phyloP scores from a whole-genome alignment of 2,797 vertebrate species.

The Sternarchorhynchus goeldii region DNA sequence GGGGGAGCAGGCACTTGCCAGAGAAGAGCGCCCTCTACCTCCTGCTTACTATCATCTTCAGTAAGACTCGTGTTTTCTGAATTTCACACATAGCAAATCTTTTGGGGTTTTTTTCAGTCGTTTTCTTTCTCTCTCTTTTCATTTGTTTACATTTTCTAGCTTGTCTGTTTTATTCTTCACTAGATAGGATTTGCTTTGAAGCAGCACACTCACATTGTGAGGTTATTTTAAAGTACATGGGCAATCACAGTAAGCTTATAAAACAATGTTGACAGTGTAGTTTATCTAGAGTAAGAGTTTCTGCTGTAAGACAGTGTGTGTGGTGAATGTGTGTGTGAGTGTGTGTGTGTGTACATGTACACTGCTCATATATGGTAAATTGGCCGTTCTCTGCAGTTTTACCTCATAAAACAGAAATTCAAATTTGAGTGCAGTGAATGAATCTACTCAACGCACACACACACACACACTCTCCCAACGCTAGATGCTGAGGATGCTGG shows the following conservation, averaged over 20 bases:
- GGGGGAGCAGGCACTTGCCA: slow-evolving; percentile 56
- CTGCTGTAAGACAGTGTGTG: not conserved
- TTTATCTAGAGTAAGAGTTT: no score
- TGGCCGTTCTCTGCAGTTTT: not conserved
- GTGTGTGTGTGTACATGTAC: not conserved
- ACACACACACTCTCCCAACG: slow-evolving; percentile 22
- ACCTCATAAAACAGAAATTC: slow-evolving; percentile 1
- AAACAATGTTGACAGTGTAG: no score
- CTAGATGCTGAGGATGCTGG: not conserved
- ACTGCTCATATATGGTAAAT: not conserved
- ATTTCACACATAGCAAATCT: not conserved
- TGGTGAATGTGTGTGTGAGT: not conserved
- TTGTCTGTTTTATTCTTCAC: no score
- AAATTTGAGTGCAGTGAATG: not conserved
- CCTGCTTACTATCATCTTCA: slow-evolving; percentile 68
- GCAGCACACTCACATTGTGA: no score
- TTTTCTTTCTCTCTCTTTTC: not conserved
- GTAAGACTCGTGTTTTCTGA: slow-evolving; percentile 60
- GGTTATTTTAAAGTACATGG: no score
- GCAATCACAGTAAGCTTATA: no score
- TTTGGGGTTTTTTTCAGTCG: slow-evolving; percentile 5
- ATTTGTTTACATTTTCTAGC: not conserved
- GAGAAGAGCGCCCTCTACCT: slow-evolving; percentile 52
- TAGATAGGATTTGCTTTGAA: no score
- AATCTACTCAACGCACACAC: not conserved